A percentile compares a stretch with the other conserved stretches of the same genome.
phyloP scores from a whole-genome alignment of 1,140 invertebrate genomes.

The Diabrotica undecimpunctata region DNA sequence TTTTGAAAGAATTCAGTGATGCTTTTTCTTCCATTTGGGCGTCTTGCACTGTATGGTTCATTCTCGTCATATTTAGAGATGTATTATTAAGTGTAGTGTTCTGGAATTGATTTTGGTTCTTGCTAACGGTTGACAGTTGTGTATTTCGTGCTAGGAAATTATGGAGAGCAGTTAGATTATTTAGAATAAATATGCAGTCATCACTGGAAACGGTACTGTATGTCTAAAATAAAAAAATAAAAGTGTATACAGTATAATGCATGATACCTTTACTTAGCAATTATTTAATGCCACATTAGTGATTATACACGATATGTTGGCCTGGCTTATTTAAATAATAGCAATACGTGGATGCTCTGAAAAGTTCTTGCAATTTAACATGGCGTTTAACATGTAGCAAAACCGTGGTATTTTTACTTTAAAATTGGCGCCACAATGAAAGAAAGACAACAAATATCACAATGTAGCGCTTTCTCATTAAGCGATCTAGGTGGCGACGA shows the following conservation, averaged over 20 bases:
- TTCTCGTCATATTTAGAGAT: conserved; percentile 26
- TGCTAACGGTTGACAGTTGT: conserved; percentile 42
- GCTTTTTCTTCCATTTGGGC: conserved; percentile 57
- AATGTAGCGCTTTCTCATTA: too few relatives aligned
- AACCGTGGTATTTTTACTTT: too few relatives aligned
- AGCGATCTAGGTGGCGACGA: too few relatives aligned
- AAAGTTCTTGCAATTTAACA: too few relatives aligned
- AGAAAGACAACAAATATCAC: too few relatives aligned
- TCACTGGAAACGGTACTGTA: conserved; percentile 53
- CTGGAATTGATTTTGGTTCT: neutral
- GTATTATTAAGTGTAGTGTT: conserved; percentile 20
- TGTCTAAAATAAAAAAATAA: conserved; percentile 27
- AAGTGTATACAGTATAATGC: conserved; percentile 15
- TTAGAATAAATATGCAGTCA: conserved; percentile 58
- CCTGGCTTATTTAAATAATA: too few relatives aligned
- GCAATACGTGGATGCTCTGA: too few relatives aligned
- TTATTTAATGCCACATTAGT: too few relatives aligned
- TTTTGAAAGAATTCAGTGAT: conserved; percentile 73
- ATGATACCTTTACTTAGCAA: too few relatives aligned
- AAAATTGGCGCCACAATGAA: too few relatives aligned
- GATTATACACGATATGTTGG: too few relatives aligned
- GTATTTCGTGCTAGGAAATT: conserved; percentile 64
- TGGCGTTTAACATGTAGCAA: too few relatives aligned
- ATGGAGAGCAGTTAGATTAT: conserved; percentile 59
- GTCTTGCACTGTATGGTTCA: conserved; percentile 41